Evolutionary conservation across 2,888 invertebrate genomes (phyloP).

Genomic region (Leptothorax acervorum): DNA sequence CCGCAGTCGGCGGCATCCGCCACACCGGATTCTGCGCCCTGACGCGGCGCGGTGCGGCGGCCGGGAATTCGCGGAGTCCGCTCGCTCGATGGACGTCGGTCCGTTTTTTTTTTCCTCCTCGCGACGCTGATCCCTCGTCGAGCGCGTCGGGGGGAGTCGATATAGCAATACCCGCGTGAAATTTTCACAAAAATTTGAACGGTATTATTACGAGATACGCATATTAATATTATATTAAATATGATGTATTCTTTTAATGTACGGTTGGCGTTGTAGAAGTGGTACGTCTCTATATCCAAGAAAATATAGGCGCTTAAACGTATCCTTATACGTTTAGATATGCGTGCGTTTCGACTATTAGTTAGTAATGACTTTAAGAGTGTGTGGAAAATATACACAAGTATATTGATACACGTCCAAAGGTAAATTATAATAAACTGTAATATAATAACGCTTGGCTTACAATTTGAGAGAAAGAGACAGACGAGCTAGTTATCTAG

Average conservation of each 20-base stretch:
- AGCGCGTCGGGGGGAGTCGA: neutral
- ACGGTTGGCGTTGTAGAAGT: neutral
- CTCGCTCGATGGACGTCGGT: conserved; percentile 57
- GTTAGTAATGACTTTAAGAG: neutral
- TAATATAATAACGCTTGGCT: neutral
- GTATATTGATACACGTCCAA: neutral
- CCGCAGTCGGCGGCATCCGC: conserved; percentile 59
- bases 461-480: neutral
- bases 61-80: conserved; percentile 35
- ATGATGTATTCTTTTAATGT: neutral
- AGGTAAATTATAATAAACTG: neutral
- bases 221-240: neutral
- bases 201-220: neutral
- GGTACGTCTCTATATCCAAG: neutral
- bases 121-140: conserved; percentile 4
- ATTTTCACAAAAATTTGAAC: neutral
- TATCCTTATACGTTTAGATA: neutral
- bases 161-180: neutral
- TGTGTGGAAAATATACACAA: neutral
- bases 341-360: neutral
- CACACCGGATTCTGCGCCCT: conserved; percentile 54
- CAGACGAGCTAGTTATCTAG: neutral
- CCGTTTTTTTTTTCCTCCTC: conserved; percentile 20
- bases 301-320: neutral
- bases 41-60: conserved; percentile 53